Evolutionary conservation across 2,797 vertebrate species (phyloP).

Genomic region (Furcifer pardalis): DNA sequence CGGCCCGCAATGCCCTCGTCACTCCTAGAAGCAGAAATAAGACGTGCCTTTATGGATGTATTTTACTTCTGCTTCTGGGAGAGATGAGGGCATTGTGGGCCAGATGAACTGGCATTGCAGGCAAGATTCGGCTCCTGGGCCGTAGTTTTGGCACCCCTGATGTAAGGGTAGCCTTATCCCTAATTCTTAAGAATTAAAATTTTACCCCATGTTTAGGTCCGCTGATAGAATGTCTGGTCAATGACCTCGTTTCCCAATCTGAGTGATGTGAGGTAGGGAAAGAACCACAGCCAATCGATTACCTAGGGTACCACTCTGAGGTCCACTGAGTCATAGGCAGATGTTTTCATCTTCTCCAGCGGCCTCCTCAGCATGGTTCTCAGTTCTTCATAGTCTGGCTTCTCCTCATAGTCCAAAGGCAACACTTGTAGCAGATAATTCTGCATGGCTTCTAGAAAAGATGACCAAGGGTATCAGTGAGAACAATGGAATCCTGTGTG

Average conservation of each 20-base stretch:
- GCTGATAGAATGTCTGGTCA: too few relatives aligned
- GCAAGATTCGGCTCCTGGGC: too few relatives aligned
- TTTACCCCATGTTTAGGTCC: background rate
- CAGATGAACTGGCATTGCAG: too few relatives aligned
- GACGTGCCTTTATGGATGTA: too few relatives aligned
- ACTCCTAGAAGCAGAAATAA: too few relatives aligned
- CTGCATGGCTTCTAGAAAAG: conserved; percentile 50
- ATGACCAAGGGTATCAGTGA: background rate
- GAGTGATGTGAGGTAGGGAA: background rate
- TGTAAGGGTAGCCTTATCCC: background rate
- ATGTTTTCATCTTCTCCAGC: conserved; percentile 52
- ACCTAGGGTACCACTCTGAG: conserved; percentile 61
- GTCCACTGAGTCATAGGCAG: conserved; percentile 59
- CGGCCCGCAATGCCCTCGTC: too few relatives aligned
- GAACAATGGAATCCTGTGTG: background rate
- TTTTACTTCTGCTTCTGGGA: too few relatives aligned
- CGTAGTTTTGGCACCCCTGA: too few relatives aligned
- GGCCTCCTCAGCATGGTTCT: conserved; percentile 44
- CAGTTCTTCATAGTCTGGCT: conserved; percentile 49
- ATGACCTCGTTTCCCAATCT: rapidly evolving
- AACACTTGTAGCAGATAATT: conserved; percentile 54
- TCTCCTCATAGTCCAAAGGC: conserved; percentile 55
- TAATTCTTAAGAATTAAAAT: background rate
- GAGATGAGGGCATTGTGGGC: too few relatives aligned
- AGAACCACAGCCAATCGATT: background rate